Evolutionary conservation across 1,140 invertebrate species (phyloP), one percentile per base, ranked within the genome.

Genomic region (Protaetia brevitarsis): DNA sequence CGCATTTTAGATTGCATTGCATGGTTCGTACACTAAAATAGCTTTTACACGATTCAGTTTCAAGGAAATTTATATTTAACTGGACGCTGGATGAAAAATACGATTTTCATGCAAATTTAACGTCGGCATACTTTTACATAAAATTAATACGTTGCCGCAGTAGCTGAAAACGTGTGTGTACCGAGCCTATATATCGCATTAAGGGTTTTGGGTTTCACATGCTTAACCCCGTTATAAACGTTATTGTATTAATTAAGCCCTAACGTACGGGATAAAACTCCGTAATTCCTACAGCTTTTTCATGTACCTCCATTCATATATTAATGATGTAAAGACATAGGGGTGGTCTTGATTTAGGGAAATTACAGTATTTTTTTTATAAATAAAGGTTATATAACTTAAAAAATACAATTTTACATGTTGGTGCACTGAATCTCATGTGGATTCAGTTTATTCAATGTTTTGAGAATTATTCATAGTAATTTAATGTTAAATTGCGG

Each of bases 31-130:
- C 4, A 37, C 41, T 8, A 19, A 23, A 19, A 51, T 51, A 51
- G 41, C 41, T 19, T 51, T 51, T 51, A 51, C 41, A 26, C 41
- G 16, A 51, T 51, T 51, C 16, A 10, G 7, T 51, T 51, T 19
- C 19, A 51, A 23, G 3, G 41, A 51, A 37, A 51, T 51, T 51
- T 19, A 51, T 51, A 51, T 51, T 51, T 51, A 51, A 51, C 13
- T 23, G 26, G 26, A 5, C 19, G 16, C 10, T 23, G 16, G 21
- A 51, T 51, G 41, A 51, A 19, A 19, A 19, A 51, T 51, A 51
- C 26, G 26, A 51, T 51, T 51, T 19, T 51, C 41, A 51, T 51
- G 41, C 41, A 51, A 51, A 51, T 51, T 51, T 7, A 51, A 51
- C 41, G 11, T 51, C 41, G 26, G 41, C 41, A 51, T 51, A 51